phyloP scores from a whole-genome alignment of 2,888 invertebrate species.

The Autographa gamma region DNA sequence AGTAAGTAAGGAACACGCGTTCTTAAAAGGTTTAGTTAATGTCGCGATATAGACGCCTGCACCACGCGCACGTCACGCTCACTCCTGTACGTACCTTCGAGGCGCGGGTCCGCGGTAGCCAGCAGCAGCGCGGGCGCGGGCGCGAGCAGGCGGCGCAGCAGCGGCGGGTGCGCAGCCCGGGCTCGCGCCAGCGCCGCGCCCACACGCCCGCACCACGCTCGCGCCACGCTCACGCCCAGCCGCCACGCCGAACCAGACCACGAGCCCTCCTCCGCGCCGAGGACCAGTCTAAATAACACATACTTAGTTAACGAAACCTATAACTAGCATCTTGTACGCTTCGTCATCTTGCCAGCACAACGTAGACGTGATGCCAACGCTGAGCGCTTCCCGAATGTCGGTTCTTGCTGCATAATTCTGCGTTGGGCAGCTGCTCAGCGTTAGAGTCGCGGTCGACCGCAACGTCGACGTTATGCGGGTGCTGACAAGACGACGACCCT shows the following conservation, averaged over 20 bases:
- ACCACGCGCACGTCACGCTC: constrained; percentile 62
- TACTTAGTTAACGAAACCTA: too few species aligned
- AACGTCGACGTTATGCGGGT: too few species aligned
- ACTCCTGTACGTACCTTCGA: constrained; percentile 53
- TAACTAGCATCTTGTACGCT: too few species aligned
- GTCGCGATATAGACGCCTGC: constrained; percentile 60
- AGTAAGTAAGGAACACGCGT: neutral
- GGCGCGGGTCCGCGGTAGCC: constrained; percentile 35
- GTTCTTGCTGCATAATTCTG: too few species aligned
- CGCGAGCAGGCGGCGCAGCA: constrained; percentile 69
- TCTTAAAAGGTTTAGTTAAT: too few species aligned
- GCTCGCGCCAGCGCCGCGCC: constrained; percentile 63
- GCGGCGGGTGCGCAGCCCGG: constrained; percentile 65
- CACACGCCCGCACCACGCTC: constrained; percentile 75
- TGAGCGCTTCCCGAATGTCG: too few species aligned
- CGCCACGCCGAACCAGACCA: constrained; percentile 36
- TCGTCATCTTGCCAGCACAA: too few species aligned
- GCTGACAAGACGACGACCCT: too few species aligned
- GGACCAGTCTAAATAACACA: constrained; percentile 48
- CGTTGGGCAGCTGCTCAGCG: too few species aligned
- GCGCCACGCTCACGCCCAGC: constrained; percentile 64
- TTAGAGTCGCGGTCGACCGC: too few species aligned
- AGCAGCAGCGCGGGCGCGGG: constrained; percentile 59
- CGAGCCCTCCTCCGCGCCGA: constrained; percentile 40
- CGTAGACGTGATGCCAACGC: too few species aligned